phyloP scores from a whole-genome alignment of 2,113 vertebrate genomes.

The Arothron firmamentum region DNA sequence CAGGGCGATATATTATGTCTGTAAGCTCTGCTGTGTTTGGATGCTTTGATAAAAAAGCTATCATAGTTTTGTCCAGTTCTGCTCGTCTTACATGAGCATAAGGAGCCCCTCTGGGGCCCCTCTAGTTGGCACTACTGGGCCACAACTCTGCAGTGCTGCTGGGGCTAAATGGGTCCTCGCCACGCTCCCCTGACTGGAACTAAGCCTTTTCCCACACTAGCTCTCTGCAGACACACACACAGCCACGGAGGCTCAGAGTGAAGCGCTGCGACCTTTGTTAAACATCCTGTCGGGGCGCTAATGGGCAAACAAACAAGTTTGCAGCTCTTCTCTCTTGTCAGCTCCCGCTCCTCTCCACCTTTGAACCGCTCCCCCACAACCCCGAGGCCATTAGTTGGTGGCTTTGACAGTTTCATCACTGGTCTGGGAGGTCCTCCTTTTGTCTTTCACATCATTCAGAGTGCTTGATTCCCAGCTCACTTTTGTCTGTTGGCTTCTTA shows the following conservation, averaged over 20 bases:
- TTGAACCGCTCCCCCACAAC: slow-evolving; percentile 2
- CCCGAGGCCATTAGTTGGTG: slow-evolving; percentile 11
- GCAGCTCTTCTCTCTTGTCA: slow-evolving; percentile 8
- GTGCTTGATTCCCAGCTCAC: slow-evolving; percentile 41
- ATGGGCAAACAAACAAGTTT: slow-evolving; percentile 60
- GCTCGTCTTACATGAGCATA: background rate
- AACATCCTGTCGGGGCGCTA: slow-evolving; percentile 47
- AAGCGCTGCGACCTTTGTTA: slow-evolving; percentile 47
- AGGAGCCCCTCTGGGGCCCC: background rate
- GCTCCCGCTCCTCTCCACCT: background rate
- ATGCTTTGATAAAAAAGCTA: slow-evolving; percentile 3
- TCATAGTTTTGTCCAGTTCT: background rate
- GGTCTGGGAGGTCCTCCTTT: slow-evolving; percentile 51
- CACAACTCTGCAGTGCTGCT: slow-evolving; percentile 12
- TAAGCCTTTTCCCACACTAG: slow-evolving; percentile 31
- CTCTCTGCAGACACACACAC: slow-evolving; percentile 26
- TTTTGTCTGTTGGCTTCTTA: slow-evolving; percentile 38
- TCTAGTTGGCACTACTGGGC: slow-evolving; percentile 5
- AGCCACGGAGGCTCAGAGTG: slow-evolving; percentile 6
- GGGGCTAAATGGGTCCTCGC: slow-evolving; percentile 20
- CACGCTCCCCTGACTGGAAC: slow-evolving; percentile 44
- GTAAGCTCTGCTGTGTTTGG: background rate
- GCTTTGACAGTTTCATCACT: slow-evolving; percentile 36
- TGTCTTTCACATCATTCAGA: slow-evolving; percentile 56
- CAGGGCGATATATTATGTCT: no score